Percentiles rank a stretch among this genome's conserved stretches.
Evolutionary conservation across 1,140 invertebrate species (phyloP).

Genomic region (Mercenaria mercenaria): DNA sequence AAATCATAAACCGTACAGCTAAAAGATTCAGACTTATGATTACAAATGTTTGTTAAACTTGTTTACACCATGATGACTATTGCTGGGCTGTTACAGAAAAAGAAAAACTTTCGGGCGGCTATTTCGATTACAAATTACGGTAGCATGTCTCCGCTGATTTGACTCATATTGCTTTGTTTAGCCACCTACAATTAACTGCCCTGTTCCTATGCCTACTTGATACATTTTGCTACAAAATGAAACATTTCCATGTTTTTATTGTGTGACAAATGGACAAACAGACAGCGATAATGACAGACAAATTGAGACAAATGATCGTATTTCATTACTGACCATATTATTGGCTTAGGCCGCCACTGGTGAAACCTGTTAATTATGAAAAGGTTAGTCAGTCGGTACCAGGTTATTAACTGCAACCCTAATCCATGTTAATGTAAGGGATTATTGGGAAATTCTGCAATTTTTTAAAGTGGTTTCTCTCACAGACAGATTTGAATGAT

Average conservation of each 20-base stretch:
- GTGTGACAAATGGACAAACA: neutral
- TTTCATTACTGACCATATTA: slow-evolving; percentile 20
- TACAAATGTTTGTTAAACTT: neutral
- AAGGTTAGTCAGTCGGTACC: neutral
- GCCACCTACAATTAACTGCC: neutral
- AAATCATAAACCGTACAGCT: neutral
- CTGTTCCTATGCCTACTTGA: neutral
- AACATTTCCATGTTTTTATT: neutral
- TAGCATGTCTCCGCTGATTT: slow-evolving; percentile 2
- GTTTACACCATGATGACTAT: neutral
- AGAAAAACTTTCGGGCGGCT: neutral
- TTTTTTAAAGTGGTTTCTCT: neutral
- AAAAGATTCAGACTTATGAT: slow-evolving; percentile 7
- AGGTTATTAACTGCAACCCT: slow-evolving; percentile 11
- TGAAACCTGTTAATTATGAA: neutral
- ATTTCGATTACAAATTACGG: slow-evolving; percentile 12
- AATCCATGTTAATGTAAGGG: neutral
- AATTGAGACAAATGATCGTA: slow-evolving; percentile 33
- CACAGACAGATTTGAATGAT: neutral
- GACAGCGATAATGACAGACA: neutral
- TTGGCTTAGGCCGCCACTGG: neutral
- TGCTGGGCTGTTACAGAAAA: neutral
- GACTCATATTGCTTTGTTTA: neutral
- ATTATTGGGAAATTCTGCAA: neutral
- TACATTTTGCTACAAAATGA: neutral